Base-by-base conservation (phyloP, 2,113 vertebrate species). In the Chloroceryle aenea region DNA sequence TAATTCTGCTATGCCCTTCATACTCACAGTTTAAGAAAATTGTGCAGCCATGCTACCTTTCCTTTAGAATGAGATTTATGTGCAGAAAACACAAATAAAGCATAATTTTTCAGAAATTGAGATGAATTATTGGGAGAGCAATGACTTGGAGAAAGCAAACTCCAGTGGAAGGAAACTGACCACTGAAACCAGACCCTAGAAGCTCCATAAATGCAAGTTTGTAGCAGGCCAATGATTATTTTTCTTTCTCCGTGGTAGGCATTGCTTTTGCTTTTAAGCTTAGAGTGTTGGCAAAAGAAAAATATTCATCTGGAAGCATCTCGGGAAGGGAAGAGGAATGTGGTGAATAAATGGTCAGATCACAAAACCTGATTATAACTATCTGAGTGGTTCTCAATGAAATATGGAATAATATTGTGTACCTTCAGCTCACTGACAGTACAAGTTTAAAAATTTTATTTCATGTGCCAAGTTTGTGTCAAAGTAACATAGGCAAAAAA, bases 321-420 rank as follows among this genome's bases (percentile, higher is more conserved):
- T 68, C 2, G 2, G 53, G 48, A 91, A 77, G 14, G 58, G 32
- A 76, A 42, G 59, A 78, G n/a, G 47, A 85, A 68, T 6, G 21
- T 17, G 40, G 90, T 91, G 93, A n/a, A 79, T 62, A 96, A 48
- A 74, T 55, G 88, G 91, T 88, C 52, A 59, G 89, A 95, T 89
- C 77, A 94, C 94, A 97, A 95, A 97, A 68, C 42, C 85, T 92
- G 90, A 43, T 94, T 95, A 43, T 82, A 95, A 56, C 66, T 82
- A 43, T 48, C 59, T 45, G 67, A 95, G 81, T 76, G 81, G 83
- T 73, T 91, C 82, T 96, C 30, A 29, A 30, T 45, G 63, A 96
- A 94, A 96, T 95, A 76, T 81, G 89, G 92, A 90, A 91, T 81
- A 75, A 89, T 48, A 85, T 85, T 61, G 91, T 86, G 71, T 89